phyloP scores from a whole-genome alignment of 2,888 invertebrate species.

The Serripes groenlandicus region DNA sequence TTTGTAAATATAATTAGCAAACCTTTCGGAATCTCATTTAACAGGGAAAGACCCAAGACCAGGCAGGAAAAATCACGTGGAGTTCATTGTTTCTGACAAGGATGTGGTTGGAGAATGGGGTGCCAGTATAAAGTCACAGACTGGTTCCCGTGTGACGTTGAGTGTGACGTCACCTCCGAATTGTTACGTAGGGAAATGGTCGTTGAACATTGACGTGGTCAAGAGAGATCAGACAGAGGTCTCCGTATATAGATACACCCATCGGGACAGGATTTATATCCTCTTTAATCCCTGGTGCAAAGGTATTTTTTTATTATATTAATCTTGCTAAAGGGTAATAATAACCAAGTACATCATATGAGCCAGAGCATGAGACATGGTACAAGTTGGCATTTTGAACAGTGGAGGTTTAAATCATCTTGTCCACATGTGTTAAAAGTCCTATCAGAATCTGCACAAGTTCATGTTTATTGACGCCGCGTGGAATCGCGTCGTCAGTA shows the following conservation, averaged over 20 bases:
- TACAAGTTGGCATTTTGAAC: too few species aligned
- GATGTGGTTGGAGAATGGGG: conserved; percentile 77
- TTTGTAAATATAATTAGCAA: too few species aligned
- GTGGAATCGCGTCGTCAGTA: too few species aligned
- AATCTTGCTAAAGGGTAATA: too few species aligned
- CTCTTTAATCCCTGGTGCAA: conserved; percentile 96
- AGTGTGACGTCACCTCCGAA: conserved; percentile 75
- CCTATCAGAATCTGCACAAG: too few species aligned
- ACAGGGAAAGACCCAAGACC: conserved; percentile 74
- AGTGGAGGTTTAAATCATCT: too few species aligned
- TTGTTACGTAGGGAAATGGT: conserved; percentile 79
- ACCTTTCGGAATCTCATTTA: conserved; percentile 6
- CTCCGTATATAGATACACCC: conserved; percentile 60
- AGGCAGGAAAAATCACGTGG: conserved; percentile 75
- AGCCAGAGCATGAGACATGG: too few species aligned
- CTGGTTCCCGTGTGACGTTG: conserved; percentile 63
- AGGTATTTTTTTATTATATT: conserved; percentile 87
- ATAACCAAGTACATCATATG: too few species aligned
- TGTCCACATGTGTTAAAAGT: too few species aligned
- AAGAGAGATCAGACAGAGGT: conserved; percentile 55
- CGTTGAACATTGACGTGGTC: conserved; percentile 75
- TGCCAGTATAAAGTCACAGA: conserved; percentile 64
- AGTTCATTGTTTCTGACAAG: conserved; percentile 74
- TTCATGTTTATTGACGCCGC: too few species aligned
- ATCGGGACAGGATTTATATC: conserved; percentile 90